A percentile compares a stretch with the other conserved stretches of the same genome.
phyloP scores from a whole-genome alignment of 2,797 vertebrate genomes.

The Sphenopsis melanotis region DNA sequence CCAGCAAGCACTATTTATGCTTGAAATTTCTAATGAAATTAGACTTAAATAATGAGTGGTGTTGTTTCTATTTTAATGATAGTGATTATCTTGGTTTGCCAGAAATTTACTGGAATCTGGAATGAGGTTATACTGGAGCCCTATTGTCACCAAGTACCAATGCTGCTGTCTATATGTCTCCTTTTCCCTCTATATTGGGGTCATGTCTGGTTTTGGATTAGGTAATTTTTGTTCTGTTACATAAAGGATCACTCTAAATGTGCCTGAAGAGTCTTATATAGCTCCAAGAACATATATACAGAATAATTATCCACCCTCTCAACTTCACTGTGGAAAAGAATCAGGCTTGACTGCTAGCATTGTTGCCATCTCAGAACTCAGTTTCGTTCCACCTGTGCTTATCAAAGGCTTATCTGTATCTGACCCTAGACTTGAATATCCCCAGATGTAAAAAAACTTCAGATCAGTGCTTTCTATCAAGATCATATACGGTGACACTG shows the following conservation, averaged over 20 bases:
- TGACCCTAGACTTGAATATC: not conserved
- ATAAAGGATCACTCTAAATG: not conserved
- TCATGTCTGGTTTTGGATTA: not conserved
- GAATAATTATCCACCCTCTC: not conserved
- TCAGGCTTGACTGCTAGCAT: not conserved
- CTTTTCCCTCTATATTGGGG: not conserved
- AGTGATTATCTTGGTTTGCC: not conserved
- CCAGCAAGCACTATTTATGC: not conserved
- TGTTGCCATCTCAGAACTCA: not conserved
- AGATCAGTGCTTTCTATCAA: not conserved
- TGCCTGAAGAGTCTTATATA: not conserved
- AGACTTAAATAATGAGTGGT: not conserved
- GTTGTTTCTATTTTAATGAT: not conserved
- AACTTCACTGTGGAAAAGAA: not conserved
- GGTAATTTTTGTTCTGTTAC: not conserved
- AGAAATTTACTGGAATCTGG: not conserved
- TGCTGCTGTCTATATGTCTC: not conserved
- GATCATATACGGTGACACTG: not conserved
- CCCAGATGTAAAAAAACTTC: not conserved
- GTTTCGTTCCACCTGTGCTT: not conserved
- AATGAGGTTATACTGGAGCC: not conserved
- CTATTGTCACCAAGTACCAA: not conserved
- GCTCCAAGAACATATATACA: not conserved
- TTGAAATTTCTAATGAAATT: not conserved
- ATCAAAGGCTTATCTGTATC: not conserved